phyloP scores from a whole-genome alignment of 2,888 invertebrate genomes.

The Harpagoxenus sublaevis region DNA sequence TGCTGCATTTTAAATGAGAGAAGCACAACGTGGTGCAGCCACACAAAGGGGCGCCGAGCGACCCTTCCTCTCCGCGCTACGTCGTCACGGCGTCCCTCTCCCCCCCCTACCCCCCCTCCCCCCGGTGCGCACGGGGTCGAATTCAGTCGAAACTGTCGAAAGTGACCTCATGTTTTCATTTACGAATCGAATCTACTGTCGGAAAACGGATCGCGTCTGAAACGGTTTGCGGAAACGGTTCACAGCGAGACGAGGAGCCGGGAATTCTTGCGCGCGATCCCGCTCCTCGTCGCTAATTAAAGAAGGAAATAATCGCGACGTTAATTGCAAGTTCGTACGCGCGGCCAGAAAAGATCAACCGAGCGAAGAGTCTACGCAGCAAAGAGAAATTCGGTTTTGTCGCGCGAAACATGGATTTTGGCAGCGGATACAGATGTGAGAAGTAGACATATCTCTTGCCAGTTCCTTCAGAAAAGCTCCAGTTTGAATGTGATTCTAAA shows the following conservation, averaged over 20 bases:
- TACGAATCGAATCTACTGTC: background rate
- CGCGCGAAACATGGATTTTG: background rate
- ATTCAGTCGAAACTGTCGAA: background rate
- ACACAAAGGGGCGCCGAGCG: background rate
- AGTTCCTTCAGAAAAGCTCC: background rate
- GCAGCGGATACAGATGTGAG: background rate
- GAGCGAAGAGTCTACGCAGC: background rate
- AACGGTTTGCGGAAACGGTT: background rate
- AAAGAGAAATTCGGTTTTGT: background rate
- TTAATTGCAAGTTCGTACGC: background rate
- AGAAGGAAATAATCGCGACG: background rate
- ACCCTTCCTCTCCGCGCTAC: background rate
- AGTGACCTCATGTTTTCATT: background rate
- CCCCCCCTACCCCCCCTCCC: background rate
- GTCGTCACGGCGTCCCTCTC: background rate
- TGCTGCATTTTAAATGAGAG: background rate
- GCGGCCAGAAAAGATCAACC: background rate
- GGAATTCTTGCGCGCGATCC: too few species aligned
- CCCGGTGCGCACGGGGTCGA: background rate
- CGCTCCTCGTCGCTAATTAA: too few species aligned
- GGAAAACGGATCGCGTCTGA: background rate
- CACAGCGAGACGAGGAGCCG: too few species aligned
- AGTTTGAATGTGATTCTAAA: background rate
- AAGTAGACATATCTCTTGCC: background rate
- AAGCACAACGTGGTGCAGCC: too few species aligned